Percentiles rank a stretch among this genome's conserved stretches.
phyloP scores from a whole-genome alignment of 2,113 vertebrate species.

The Chunga burmeisteri region DNA sequence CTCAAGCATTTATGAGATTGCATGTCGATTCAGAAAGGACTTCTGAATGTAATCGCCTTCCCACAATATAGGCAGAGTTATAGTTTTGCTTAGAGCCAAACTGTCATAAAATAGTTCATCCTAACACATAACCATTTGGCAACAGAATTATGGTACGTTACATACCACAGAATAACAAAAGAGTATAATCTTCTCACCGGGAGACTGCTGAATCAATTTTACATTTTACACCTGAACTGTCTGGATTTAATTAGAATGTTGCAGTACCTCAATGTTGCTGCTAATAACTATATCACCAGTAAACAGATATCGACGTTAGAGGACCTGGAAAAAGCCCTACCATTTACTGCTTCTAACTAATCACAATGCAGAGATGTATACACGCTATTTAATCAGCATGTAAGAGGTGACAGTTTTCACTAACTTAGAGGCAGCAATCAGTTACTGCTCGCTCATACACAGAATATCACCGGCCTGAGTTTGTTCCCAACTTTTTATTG shows the following conservation, averaged over 20 bases:
- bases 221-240: constrained; percentile 42
- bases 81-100: constrained; percentile 38
- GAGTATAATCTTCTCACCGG: background rate
- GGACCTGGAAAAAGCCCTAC: background rate
- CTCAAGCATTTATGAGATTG: background rate
- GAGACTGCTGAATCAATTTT: constrained; percentile 18
- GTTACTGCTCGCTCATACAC: background rate
- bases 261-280: background rate
- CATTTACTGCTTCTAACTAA: background rate
- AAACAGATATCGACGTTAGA: background rate
- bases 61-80: background rate
- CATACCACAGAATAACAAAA: background rate
- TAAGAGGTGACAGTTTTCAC: background rate
- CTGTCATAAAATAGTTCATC: constrained; percentile 29
- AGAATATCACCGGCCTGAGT: background rate
- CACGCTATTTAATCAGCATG: background rate
- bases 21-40: background rate
- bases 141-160: background rate
- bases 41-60: background rate
- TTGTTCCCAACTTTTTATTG: background rate
- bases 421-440: background rate
- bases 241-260: constrained; percentile 21
- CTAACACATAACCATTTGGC: background rate
- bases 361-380: background rate
- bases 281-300: background rate